Evolutionary conservation across 2,888 invertebrate genomes (phyloP), one percentile per base, ranked within the genome.

Genomic region (Amblyjoppa proteus): DNA sequence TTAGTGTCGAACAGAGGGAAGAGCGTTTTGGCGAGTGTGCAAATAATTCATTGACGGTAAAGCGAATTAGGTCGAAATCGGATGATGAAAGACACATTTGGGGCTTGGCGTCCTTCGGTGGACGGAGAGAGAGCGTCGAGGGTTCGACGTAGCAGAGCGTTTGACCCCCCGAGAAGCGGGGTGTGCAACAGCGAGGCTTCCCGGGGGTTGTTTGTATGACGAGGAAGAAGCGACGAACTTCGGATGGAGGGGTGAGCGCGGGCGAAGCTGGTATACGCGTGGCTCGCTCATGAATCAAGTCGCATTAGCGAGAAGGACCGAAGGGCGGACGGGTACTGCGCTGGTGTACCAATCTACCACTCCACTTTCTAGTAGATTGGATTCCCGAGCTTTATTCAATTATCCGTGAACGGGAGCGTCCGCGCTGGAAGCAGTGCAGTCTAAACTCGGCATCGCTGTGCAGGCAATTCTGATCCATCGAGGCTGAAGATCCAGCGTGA

Each of bases 211-310:
- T 56, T 70, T 20, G 25, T 64, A 64, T n/a, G 49, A 76, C 70
- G 28, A 84, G 70, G 79, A 83, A 80, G 84, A 87, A 85, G 73
- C 78, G 75, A 83, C 68, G 70, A 53, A 73, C 31, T 61, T 41
- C 28, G 25, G n/a, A 61, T 76, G 87, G 70, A 84, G 87, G 88
- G 84, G 82, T 25, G 74, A 83, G 76, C 61, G 51, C 76, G 53
- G 87, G 83, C 84, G 85, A 69, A 76, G 80, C 74, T 88, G 87
- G 88, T 88, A 11, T 41, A 89, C 91, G 90, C 91, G 91, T 90
- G 91, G 68, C 92, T 89, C 89, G 90, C 93, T 92, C 94, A 94
- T 94, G 94, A 94, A 94, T 94, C 94, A 94, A 94, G 93, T 93
- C 92, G 92, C 90, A 94, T 94, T 94, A 94, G 91, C 80, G 91